Evolutionary conservation across 2,113 vertebrate species (phyloP).

Genomic region (Chamaetylas fuelleborni): DNA sequence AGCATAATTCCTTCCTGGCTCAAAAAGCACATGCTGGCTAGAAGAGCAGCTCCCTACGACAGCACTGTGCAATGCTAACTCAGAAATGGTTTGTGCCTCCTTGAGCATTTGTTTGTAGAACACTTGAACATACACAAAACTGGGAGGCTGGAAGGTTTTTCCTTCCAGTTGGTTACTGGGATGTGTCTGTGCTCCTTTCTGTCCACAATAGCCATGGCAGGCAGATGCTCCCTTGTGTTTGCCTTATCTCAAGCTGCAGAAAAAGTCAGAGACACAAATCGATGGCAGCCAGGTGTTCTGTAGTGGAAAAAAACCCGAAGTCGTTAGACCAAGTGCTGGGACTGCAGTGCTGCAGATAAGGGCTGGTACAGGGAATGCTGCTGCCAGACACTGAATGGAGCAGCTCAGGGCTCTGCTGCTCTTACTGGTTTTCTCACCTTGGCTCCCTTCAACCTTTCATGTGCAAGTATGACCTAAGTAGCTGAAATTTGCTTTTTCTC

Average conservation of each 20-base stretch:
- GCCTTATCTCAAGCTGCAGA: constrained; percentile 37
- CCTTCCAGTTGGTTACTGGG: not conserved
- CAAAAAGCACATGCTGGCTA: not conserved
- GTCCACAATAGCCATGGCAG: not conserved
- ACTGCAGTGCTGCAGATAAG: constrained; percentile 33
- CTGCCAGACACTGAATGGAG: not conserved
- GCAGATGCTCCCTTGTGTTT: not conserved
- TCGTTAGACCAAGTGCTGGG: not conserved
- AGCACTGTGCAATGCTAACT: not conserved
- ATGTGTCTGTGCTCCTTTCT: not conserved
- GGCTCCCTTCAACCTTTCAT: not conserved
- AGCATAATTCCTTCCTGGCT: not conserved
- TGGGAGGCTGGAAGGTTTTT: not conserved
- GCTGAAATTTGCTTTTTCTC: not conserved
- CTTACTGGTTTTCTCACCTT: not conserved
- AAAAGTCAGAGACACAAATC: not conserved
- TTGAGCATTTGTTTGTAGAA: not conserved
- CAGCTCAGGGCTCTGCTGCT: not conserved
- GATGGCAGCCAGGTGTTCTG: not conserved
- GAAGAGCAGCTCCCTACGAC: not conserved
- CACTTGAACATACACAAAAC: not conserved
- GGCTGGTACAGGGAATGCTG: not conserved
- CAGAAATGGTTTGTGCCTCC: not conserved
- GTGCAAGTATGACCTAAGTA: not conserved
- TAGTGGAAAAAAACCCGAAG: not conserved